Evolutionary conservation across 2,888 invertebrate species (phyloP), one percentile per base, ranked within the genome.

Genomic region (Machimus rusticus): DNA sequence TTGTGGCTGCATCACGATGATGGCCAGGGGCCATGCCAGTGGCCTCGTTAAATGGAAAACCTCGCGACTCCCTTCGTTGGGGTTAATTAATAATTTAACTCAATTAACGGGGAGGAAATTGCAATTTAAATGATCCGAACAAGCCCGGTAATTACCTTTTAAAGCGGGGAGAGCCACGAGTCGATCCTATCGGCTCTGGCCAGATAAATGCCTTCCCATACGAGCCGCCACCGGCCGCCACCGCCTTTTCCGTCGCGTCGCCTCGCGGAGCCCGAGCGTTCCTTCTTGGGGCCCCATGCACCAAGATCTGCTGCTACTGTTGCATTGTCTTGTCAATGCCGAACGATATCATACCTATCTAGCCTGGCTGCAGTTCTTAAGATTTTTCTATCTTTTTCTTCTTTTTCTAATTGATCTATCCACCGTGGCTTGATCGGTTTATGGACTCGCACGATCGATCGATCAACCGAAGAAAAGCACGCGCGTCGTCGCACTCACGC

Each of bases 81-180:
- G 66, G 51, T 79, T 79, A 79, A 79, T 79, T 79, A 79, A 79
- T 79, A 79, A 79, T 79, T 79, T 79, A 79, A 79, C 51, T 79
- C 79, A 79, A 79, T 79, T 79, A 79, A 66, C 66, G 28, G 79
- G 23, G 79, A 79, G 51, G 39, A 28, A 79, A 79, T 79, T 79
- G 51, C 79, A 51, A 79, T 79, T 79, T 79, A 79, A 79, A 79
- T 79, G 46, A 79, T 51, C 23, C 79, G 28, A 79, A 39, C 79
- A 51, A 79, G 51, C 51, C 51, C 31, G 79, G 79, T 79, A 79
- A 79, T 79, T 79, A 79, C 79, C 46, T 51, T 51, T 51, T 79
- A 79, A 79, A 28, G 46, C 79, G 79, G 79, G 51, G 31, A 79
- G 51, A 79, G 79, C 51, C 79, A 28, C 51, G 79, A 79, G 28